Base-by-base conservation (phyloP, 2,888 invertebrate species). In the Formica aserva region DNA sequence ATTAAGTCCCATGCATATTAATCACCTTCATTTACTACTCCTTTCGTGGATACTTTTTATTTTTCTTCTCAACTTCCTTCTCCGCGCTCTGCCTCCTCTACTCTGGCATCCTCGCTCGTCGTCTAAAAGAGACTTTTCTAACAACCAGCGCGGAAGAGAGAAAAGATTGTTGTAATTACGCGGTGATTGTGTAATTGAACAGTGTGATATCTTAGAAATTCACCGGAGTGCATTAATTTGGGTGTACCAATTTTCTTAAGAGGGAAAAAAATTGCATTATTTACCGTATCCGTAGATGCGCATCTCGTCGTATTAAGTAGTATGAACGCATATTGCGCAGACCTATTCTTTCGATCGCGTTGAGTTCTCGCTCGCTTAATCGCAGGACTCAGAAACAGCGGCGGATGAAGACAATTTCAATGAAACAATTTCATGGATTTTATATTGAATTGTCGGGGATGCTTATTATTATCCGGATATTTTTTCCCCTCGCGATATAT, bases 21-120 rank as follows among this genome's bases (percentile, higher is more conserved):
- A 84, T 84, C 82, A 76, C 69, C 75, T 81, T 84, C 84, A 84
- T 84, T 84, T 84, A 82, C 84, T 75, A 69, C 69, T 75, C 55
- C 65, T 84, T 75, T 75, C 81, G 65, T 22, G 41, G 9, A 62
- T 75, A 75, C 75, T 84, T 75, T 15, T 75, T 82, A 65, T 75
- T 82, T 67, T 82, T 82, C 67, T 75, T 76, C 82, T 82, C 71
- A 63, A 76, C 76, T 82, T 84, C 65, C 80, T 81, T 26, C 29
- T 41, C 38, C 45, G 66, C 38, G 66, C 41, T 72, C 55, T 41
- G 8, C 15, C 45, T 29, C 13, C 15, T n/a, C 29, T 18, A 26
- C 55, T 15, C 55, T 3, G 75, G 32, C 63, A n/a, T 32, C n/a
- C 18, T 9, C 41, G 15, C 29, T 32, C 74, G n/a, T 29, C 38